Evolutionary conservation across 1,140 invertebrate species (phyloP).

Genomic region (Euwallacea similis): DNA sequence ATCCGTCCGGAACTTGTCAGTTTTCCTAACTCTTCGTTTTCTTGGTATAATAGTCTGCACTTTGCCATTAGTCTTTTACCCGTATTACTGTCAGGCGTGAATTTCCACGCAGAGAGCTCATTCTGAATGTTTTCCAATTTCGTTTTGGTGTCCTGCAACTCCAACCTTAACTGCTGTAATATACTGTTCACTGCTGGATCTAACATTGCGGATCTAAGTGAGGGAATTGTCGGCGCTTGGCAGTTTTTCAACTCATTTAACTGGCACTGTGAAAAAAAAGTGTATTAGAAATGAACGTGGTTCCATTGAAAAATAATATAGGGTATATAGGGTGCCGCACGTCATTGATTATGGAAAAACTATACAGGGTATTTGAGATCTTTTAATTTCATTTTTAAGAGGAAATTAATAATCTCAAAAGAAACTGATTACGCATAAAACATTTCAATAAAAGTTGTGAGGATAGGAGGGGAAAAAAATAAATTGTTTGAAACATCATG

Average conservation of each 20-base stretch:
- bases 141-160: constrained; percentile 85
- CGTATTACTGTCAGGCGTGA: constrained; percentile 96
- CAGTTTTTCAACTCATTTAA: constrained; percentile 86
- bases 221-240: constrained; percentile 71
- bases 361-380: too few relatives aligned
- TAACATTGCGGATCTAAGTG: constrained; percentile 79
- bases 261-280: constrained; percentile 71
- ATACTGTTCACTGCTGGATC: constrained; percentile 96
- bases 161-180: constrained; percentile 88
- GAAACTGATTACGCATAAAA: too few relatives aligned
- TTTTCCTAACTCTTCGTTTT: constrained; percentile 97
- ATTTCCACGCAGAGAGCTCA: constrained; percentile 97
- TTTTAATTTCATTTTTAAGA: too few relatives aligned
- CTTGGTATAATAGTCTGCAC: constrained; percentile 92
- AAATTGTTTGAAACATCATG: too few relatives aligned
- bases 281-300: constrained; percentile 9
- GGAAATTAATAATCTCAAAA: too few relatives aligned
- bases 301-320: too few relatives aligned
- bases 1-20: constrained; percentile 93
- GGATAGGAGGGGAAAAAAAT: too few relatives aligned
- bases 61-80: constrained; percentile 98
- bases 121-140: constrained; percentile 96
- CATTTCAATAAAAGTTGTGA: too few relatives aligned
- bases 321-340: too few relatives aligned
- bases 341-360: too few relatives aligned